These are phyloP conservation scores for Ciona savignyi DNA, from an alignment of 23 tunicate genomes.

Conservation along the genomic window DNA sequence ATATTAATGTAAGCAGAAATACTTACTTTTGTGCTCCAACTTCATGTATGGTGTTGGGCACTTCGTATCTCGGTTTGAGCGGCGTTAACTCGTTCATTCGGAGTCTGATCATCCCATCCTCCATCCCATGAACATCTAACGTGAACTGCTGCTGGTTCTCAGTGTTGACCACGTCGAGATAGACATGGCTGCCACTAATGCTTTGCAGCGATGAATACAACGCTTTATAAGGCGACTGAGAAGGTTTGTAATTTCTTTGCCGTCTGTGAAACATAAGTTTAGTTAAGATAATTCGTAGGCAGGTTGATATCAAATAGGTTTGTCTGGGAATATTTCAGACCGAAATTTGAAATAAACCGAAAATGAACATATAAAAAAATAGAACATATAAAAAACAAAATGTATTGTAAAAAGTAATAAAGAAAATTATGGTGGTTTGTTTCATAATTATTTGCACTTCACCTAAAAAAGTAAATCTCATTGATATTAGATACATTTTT, in stretches of 20 bases:
- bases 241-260: slow-evolving; percentile 70
- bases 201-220: slow-evolving; percentile 36
- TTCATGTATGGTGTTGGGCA: slow-evolving; percentile 63
- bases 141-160: slow-evolving; percentile 57
- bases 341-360: too few species aligned
- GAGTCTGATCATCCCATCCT: slow-evolving; percentile 49
- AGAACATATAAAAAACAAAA: too few species aligned
- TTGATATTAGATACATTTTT: background rate
- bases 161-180: slow-evolving; percentile 44
- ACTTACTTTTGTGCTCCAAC: slow-evolving; percentile 40
- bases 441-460: background rate
- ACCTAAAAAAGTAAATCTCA: background rate
- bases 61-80: slow-evolving; percentile 74
- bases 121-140: slow-evolving; percentile 46
- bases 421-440: too few species aligned
- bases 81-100: slow-evolving; percentile 82
- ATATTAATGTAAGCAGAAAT: background rate
- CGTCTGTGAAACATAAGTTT: slow-evolving; percentile 42
- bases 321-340: too few species aligned
- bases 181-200: slow-evolving; percentile 18
- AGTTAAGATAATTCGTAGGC: background rate
- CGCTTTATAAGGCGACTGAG: slow-evolving; percentile 65
- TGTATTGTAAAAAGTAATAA: too few species aligned
- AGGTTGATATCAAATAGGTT: too few species aligned
- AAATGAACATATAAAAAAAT: too few species aligned